These are phyloP conservation scores for Agapetus fuscipes DNA, from an alignment of 2,888 invertebrate genomes.

Conservation along the genomic window DNA sequence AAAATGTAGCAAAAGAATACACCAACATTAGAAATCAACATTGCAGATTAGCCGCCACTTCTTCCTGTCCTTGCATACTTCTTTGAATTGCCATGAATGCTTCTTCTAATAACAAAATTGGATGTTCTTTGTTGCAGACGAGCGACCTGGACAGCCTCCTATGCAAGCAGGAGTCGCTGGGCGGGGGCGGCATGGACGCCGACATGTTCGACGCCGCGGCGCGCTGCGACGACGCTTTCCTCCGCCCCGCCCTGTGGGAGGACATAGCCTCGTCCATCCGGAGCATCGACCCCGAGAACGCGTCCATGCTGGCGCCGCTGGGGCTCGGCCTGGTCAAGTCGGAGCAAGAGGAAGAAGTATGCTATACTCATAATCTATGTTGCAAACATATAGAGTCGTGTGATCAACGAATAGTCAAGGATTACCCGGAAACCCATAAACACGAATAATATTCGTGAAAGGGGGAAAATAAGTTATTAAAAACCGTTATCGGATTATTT, in stretches of 20 bases:
- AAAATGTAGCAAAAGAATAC: no score
- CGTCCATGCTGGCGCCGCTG: conserved; percentile 69
- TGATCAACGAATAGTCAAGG: background rate
- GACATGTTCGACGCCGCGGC: conserved; percentile 44
- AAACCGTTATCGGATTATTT: no score
- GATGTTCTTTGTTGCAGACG: no score
- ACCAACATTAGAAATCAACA: no score
- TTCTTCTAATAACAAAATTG: no score
- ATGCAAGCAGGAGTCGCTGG: conserved; percentile 65
- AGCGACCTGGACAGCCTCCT: conserved; percentile 73
- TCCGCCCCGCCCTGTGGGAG: conserved; percentile 84
- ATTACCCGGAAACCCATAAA: background rate
- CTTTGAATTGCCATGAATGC: no score
- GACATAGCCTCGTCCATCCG: conserved; percentile 85
- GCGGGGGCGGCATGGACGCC: conserved; percentile 49
- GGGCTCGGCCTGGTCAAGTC: conserved; percentile 62
- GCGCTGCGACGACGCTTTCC: conserved; percentile 74
- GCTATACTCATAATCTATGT: conserved; percentile 32
- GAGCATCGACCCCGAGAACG: conserved; percentile 84
- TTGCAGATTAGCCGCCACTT: no score
- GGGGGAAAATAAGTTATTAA: no score
- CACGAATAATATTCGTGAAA: background rate
- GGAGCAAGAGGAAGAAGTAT: conserved; percentile 53
- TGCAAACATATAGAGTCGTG: conserved; percentile 24
- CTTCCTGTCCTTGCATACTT: no score